Percentiles rank a stretch among this genome's conserved stretches.
These are phyloP conservation scores for Anas bahamensis DNA, from an alignment of 2,797 vertebrate genomes.

Conservation along the genomic window DNA sequence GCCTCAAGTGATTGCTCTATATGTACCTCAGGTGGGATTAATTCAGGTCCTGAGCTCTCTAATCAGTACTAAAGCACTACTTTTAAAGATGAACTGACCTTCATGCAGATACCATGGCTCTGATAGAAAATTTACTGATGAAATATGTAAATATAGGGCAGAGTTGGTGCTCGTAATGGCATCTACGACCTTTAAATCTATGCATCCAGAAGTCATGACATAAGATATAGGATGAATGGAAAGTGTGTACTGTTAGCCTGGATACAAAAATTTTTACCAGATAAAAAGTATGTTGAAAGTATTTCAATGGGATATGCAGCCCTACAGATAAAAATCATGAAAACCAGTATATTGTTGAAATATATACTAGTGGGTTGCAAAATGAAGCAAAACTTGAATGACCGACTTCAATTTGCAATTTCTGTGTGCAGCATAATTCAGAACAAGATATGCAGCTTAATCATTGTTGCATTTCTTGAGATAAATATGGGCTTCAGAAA, in stretches of 20 bases:
- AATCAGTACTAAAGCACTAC: not conserved
- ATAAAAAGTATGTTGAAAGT: not conserved
- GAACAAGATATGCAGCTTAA: not conserved
- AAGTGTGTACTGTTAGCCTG: not conserved
- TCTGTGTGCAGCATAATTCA: not conserved
- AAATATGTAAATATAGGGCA: not conserved
- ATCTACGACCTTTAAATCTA: not conserved
- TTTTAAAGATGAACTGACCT: not conserved
- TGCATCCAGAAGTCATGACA: not conserved
- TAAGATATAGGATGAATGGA: not conserved
- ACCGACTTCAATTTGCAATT: not conserved
- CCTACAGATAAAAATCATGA: not conserved
- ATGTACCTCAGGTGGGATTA: not conserved
- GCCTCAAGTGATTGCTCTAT: not conserved
- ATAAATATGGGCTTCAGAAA: not conserved
- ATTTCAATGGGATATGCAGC: not conserved
- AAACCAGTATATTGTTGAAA: not conserved
- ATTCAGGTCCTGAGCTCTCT: not conserved
- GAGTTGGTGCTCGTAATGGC: not conserved
- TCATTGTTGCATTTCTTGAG: not conserved
- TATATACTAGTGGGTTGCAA: not conserved
- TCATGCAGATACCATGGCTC: fast-evolving
- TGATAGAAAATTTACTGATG: not conserved
- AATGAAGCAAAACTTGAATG: not conserved
- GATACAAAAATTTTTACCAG: not conserved